Base-by-base conservation (phyloP, 2,888 invertebrate genomes). In the Orthonevra nobilis region DNA sequence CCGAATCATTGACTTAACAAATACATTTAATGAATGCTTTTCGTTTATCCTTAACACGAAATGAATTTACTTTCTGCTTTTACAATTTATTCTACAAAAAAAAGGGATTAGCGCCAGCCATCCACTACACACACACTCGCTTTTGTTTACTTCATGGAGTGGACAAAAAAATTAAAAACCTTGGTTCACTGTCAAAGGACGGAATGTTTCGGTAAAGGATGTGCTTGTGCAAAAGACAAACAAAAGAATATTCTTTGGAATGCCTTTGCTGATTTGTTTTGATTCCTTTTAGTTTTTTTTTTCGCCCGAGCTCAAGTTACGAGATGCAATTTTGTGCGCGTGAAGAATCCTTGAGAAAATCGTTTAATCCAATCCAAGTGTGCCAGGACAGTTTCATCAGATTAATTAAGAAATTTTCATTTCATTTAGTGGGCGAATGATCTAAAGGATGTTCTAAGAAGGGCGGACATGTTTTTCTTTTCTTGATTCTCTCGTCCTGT, bases 371-470 rank as follows among this genome's bases (percentile, higher is more conserved):
- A 56, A 40, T 64, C 54, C 54, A 72, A n/a, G n/a, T 52, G 34
- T 46, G 69, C 40, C 32, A 30, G 40, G 64, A 68, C 66, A 60
- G 64, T 74, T 70, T 70, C 64, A 81, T 81, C 81, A 54, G 69
- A 81, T 81, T 81, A 81, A 81, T 81, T 81, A 81, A 81, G 69
- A 70, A 70, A 64, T 74, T 70, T 74, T 81, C 70, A 81, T 74
- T 70, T 70, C 61, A 44, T 61, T 70, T 61, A 58, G 48, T 50
- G 50, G 40, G 32, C 64, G 52, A 64, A 44, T 64, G 52, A 64
- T 64, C 42, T 32, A 23, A 17, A 26, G 17, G 64, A 64, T 63
- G 50, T 63, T 50, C 30, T 10, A 40, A 30, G 40, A 34, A 14
- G 42, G n/a, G 40, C 32, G 32, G 32, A 69, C 26, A 36, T 54